Conservation (phyloP, 2,113 vertebrate species). For the Plecturocebus donacophilus region DNA sequence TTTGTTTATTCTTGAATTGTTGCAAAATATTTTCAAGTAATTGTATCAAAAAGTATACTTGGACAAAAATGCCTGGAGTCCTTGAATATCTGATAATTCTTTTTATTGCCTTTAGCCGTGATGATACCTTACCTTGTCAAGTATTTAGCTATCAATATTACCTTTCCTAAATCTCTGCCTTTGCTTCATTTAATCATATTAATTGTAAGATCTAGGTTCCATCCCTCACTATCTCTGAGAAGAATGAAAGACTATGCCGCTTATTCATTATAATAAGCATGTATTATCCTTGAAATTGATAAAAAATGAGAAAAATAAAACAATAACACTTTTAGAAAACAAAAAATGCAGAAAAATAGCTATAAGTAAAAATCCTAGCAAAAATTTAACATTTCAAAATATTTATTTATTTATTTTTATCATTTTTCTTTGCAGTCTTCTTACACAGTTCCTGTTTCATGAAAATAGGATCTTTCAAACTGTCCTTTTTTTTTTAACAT, state of each 20-base stretch:
- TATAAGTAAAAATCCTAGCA: not conserved
- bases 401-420: not conserved
- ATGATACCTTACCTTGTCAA: not conserved
- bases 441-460: not conserved
- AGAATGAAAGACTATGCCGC: not conserved
- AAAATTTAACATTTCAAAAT: not conserved
- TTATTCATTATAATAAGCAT: not conserved
- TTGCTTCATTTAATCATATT: not conserved
- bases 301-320: not conserved
- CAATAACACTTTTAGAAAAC: not conserved
- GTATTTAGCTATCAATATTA: not conserved
- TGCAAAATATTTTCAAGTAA: not conserved
- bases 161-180: not conserved
- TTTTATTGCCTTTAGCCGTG: not conserved
- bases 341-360: not conserved
- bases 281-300: not conserved
- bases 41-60: not conserved
- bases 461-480: not conserved
- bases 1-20: not conserved
- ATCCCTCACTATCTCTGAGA: not conserved
- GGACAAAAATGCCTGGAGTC: not conserved
- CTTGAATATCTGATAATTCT: not conserved
- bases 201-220: not conserved
- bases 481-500: not conserved
- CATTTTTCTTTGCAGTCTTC: not conserved